phyloP scores from a whole-genome alignment of 2,888 invertebrate genomes.

The Coleophora deauratella region DNA sequence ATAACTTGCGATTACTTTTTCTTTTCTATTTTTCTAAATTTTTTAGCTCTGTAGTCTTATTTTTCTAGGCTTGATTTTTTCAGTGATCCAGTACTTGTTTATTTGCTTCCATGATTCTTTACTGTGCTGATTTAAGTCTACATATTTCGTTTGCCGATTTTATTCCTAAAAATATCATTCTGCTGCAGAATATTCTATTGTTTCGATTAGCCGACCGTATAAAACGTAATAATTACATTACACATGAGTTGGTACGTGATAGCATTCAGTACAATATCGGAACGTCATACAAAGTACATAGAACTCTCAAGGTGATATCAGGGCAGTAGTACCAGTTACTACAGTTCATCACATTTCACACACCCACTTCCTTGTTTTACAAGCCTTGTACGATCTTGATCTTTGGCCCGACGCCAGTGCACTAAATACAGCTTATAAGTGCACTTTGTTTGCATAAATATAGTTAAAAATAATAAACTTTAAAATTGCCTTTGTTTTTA shows the following conservation, averaged over 20 bases:
- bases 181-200: constrained; percentile 17
- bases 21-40: constrained; percentile 20
- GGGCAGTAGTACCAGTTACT: constrained; percentile 25
- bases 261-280: constrained; percentile 25
- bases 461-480: neutral
- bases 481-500: constrained; percentile 22
- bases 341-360: constrained; percentile 21
- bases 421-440: constrained; percentile 11
- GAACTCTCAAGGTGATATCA: constrained; percentile 44
- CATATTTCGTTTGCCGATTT: no score
- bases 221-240: constrained; percentile 26
- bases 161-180: no score
- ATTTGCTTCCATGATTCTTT: no score
- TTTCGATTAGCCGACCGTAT: constrained; percentile 16
- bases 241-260: constrained; percentile 24
- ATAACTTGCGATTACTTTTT: constrained; percentile 42
- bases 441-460: constrained; percentile 2
- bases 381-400: constrained; percentile 6
- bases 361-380: constrained; percentile 30
- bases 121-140: no score
- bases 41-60: constrained; percentile 1
- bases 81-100: no score
- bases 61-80: no score
- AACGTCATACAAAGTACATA: constrained; percentile 25
- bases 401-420: constrained; percentile 23